Evolutionary conservation across 2,888 invertebrate genomes (phyloP).

Genomic region (Himalopsyche tibetana): DNA sequence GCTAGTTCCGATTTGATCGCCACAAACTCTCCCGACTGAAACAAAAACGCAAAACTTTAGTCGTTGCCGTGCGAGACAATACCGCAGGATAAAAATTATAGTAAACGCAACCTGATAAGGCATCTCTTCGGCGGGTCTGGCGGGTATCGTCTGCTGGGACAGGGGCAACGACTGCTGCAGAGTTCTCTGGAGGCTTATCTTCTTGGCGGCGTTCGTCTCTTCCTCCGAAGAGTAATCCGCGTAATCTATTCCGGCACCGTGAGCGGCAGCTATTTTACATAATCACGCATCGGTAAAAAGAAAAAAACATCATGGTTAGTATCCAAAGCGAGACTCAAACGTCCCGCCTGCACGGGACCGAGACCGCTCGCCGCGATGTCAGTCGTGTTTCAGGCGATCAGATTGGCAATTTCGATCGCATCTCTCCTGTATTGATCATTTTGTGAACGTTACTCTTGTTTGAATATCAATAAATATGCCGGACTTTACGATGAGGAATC

Average conservation of each 20-base stretch:
- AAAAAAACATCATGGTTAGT: conserved; percentile 31
- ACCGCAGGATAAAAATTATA: not conserved
- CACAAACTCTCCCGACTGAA: conserved; percentile 92
- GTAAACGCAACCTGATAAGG: conserved; percentile 76
- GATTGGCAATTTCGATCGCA: not conserved
- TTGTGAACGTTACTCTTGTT: not conserved
- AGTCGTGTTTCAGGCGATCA: not conserved
- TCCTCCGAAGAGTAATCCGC: conserved; percentile 77
- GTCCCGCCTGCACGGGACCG: not conserved
- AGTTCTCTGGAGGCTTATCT: conserved; percentile 73
- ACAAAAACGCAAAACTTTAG: conserved; percentile 67
- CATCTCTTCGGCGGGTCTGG: conserved; percentile 77
- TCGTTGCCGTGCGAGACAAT: not conserved
- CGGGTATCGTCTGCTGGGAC: conserved; percentile 72
- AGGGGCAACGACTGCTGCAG: conserved; percentile 75
- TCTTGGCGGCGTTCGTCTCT: conserved; percentile 69
- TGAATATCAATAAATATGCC: not conserved
- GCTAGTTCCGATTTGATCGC: conserved; percentile 88
- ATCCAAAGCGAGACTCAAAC: not conserved
- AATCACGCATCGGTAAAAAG: conserved; percentile 46
- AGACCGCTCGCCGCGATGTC: not conserved
- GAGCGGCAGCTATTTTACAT: conserved; percentile 73
- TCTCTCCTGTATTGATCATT: not conserved
- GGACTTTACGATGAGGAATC: not conserved
- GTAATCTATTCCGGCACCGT: conserved; percentile 78